These are phyloP conservation scores for Anguilla anguilla DNA, from an alignment of 2,797 vertebrate species.

Conservation along the genomic window DNA sequence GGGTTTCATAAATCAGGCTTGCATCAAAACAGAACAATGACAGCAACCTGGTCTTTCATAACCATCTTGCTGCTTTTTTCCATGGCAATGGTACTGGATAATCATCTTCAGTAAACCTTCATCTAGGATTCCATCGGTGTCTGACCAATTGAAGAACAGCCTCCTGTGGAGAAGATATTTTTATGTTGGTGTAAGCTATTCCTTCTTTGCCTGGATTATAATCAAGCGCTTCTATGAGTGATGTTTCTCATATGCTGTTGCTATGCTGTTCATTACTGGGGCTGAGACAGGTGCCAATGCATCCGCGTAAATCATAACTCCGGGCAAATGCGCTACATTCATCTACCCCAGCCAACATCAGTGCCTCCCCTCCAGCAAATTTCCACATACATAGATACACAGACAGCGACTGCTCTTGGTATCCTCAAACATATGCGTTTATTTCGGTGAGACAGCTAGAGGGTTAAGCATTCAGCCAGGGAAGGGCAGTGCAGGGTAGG, in stretches of 20 bases:
- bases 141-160: not conserved
- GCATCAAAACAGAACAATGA: not conserved
- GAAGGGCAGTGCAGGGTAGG: not conserved
- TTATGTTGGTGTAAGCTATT: conserved; percentile 5
- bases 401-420: not conserved
- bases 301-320: conserved; percentile 5
- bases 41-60: not conserved
- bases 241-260: conserved; percentile 7
- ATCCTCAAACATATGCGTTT: not conserved
- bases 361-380: not conserved
- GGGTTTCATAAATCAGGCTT: not conserved
- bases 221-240: conserved; percentile 11
- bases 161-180: not conserved
- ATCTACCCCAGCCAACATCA: not conserved
- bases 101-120: not conserved
- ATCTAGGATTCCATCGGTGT: not conserved
- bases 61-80: not conserved
- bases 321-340: not conserved
- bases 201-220: not conserved
- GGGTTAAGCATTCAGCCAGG: conserved; percentile 2
- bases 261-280: conserved; percentile 8
- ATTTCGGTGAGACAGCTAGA: not conserved
- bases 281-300: conserved; percentile 18
- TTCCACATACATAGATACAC: not conserved
- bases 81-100: not conserved